Percentiles rank a stretch among this genome's conserved stretches.
Evolutionary conservation across 2,797 vertebrate species (phyloP).

Genomic region (Poecilia wingei): DNA sequence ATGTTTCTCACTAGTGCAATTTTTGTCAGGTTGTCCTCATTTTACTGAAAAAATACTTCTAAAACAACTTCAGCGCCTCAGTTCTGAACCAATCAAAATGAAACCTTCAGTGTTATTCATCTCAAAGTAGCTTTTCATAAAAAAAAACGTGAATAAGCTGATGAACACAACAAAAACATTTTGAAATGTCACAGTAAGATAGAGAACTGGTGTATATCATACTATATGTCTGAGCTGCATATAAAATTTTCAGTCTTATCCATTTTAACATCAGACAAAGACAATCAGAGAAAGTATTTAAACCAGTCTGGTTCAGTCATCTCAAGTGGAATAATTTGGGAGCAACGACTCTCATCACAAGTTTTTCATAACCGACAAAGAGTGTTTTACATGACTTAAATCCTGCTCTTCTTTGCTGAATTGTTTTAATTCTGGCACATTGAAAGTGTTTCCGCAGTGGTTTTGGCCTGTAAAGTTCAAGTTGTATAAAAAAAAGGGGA

Average conservation of each 20-base stretch:
- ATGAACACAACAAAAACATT: not conserved
- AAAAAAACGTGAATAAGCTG: not conserved
- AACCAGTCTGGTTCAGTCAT: not conserved
- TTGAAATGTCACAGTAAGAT: not conserved
- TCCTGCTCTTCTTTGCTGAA: too few species aligned
- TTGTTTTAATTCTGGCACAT: too few species aligned
- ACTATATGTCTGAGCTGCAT: not conserved
- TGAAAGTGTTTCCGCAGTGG: too few species aligned
- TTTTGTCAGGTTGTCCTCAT: not conserved
- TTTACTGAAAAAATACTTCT: not conserved
- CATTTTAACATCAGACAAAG: not conserved
- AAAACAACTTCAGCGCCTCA: not conserved
- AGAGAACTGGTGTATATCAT: not conserved
- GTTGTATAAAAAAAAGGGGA: not conserved
- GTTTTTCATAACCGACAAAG: too few species aligned
- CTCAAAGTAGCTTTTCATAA: not conserved
- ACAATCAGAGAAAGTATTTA: not conserved
- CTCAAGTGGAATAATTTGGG: too few species aligned
- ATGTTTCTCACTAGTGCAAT: not conserved
- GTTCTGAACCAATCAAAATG: not conserved
- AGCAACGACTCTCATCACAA: too few species aligned
- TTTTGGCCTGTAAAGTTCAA: not conserved
- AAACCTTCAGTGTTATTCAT: not conserved
- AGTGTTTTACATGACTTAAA: not conserved
- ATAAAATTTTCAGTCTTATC: too few species aligned